These are phyloP conservation scores for Tenebrosternarchus preto DNA, from an alignment of 2,113 vertebrate species.

Conservation along the genomic window DNA sequence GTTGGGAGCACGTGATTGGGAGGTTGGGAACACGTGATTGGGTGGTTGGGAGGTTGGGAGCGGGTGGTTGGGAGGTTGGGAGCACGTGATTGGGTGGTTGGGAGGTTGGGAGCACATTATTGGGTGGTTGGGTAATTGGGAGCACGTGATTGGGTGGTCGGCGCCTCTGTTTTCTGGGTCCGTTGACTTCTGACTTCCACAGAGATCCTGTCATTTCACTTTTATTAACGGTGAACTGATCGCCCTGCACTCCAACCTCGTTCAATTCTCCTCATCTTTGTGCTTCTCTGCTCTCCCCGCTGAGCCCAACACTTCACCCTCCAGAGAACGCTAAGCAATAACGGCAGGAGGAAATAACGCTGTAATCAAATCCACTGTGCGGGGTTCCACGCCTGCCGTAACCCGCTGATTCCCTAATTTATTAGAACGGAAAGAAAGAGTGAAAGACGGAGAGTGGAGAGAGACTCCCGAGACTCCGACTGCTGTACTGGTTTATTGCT, in stretches of 20 bases:
- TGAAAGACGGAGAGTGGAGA: conserved; percentile 53
- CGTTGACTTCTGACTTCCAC: conserved; percentile 30
- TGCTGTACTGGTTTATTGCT: conserved; percentile 72
- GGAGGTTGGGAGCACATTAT: conserved; percentile 27
- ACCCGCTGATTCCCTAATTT: conserved; percentile 72
- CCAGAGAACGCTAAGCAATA: conserved; percentile 72
- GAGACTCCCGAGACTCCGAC: conserved; percentile 55
- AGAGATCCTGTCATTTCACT: conserved; percentile 45
- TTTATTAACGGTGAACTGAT: conserved; percentile 66
- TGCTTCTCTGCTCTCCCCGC: conserved; percentile 40
- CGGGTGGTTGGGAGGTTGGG: too few species aligned
- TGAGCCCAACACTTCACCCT: conserved; percentile 54
- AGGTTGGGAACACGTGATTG: conserved; percentile 36
- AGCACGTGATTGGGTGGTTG: conserved; percentile 37
- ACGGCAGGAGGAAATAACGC: conserved; percentile 66
- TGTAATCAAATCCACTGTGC: conserved; percentile 73
- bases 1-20: too few species aligned
- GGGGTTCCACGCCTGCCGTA: conserved; percentile 65
- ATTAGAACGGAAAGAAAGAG: conserved; percentile 66
- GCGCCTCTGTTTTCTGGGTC: conserved; percentile 36
- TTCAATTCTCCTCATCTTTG: conserved; percentile 35
- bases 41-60: too few species aligned
- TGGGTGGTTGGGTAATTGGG: conserved; percentile 24
- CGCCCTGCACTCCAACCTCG: conserved; percentile 38
- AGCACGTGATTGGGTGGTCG: conserved; percentile 37